Evolutionary conservation across 2,113 vertebrate species (phyloP).

Genomic region (Microtus montanus): DNA sequence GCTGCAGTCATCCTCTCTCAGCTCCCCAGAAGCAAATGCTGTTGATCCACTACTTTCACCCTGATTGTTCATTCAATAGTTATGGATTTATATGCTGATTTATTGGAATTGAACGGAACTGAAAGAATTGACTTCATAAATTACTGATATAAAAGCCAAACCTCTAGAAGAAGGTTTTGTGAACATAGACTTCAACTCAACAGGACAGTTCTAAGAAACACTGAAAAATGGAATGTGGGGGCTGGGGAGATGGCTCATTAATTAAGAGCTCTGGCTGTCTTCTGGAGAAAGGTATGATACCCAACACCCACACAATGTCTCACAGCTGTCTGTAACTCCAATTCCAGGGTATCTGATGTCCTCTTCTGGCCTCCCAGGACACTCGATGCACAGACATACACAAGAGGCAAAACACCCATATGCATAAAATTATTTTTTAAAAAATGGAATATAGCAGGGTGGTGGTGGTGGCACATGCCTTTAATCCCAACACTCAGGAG

Average conservation of each 20-base stretch:
- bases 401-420: background rate
- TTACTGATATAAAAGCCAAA: constrained; percentile 9
- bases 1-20: background rate
- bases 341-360: background rate
- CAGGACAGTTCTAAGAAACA: background rate
- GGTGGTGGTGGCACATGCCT: too few species aligned
- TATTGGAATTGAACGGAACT: constrained; percentile 11
- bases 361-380: background rate
- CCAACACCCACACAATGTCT: background rate
- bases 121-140: constrained; percentile 6
- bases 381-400: background rate
- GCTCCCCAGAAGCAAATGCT: background rate
- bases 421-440: background rate
- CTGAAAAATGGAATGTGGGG: background rate
- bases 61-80: background rate
- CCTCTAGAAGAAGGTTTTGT: constrained; percentile 10
- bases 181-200: constrained; percentile 25
- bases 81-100: constrained; percentile 21
- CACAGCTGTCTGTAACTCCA: background rate
- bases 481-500: too few species aligned
- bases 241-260: background rate
- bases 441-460: background rate
- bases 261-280: background rate
- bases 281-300: background rate
- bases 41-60: background rate